Conservation (phyloP, 2,113 vertebrate species). For the Cryptomyrus ogoouensis region DNA sequence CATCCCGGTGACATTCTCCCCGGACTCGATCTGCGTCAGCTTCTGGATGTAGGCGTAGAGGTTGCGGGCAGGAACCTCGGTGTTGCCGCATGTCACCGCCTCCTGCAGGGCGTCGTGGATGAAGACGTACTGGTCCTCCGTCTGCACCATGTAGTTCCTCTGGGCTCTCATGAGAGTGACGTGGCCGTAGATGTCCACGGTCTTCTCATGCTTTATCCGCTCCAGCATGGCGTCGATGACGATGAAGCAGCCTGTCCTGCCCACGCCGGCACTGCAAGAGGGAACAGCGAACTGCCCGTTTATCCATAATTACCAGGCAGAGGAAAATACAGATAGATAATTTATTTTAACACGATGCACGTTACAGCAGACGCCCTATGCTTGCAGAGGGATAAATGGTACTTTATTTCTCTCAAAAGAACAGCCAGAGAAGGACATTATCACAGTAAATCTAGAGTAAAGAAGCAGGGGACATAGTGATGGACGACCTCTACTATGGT, state of each 20-base stretch:
- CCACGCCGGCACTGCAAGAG: slow-evolving; percentile 82
- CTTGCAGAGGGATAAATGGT: background rate
- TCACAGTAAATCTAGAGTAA: background rate
- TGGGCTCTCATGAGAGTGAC: slow-evolving; percentile 98
- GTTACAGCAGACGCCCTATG: background rate
- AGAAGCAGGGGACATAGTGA: background rate
- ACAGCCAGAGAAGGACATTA: background rate
- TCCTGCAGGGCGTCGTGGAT: slow-evolving; percentile 96
- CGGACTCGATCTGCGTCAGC: slow-evolving; percentile 93
- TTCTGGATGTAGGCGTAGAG: slow-evolving; percentile 99
- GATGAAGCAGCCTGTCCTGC: slow-evolving; percentile 97
- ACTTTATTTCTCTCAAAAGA: background rate
- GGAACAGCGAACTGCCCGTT: background rate
- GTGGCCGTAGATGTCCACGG: slow-evolving; percentile 97
- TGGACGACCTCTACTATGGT: background rate
- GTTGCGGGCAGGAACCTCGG: slow-evolving; percentile 97
- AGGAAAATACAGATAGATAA: background rate
- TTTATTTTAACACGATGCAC: background rate
- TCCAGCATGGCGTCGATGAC: slow-evolving; percentile 99
- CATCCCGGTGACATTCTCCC: slow-evolving; percentile 97
- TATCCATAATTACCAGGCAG: background rate
- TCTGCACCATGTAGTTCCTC: slow-evolving; percentile 99
- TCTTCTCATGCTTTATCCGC: slow-evolving; percentile 98
- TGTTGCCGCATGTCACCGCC: slow-evolving; percentile 97
- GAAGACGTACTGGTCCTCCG: slow-evolving; percentile 98